A percentile compares a stretch with the other conserved stretches of the same genome.
phyloP scores from a whole-genome alignment of 2,797 vertebrate genomes.

The Salarias fasciatus region DNA sequence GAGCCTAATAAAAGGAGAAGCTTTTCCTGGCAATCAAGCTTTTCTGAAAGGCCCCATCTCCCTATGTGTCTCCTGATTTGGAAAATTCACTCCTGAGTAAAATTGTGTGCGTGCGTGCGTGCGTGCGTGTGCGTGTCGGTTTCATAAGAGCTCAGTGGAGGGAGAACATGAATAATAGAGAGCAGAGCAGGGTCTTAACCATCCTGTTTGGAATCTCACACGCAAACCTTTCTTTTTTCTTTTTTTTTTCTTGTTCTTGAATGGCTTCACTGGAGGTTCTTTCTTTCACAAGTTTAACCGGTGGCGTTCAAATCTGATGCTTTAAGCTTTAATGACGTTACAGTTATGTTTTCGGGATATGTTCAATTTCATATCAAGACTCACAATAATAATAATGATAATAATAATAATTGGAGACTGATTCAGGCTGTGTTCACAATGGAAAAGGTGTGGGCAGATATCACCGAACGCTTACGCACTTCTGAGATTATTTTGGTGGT shows the following conservation, averaged over 20 bases:
- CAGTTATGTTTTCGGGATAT: not conserved
- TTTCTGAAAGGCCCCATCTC: slow-evolving; percentile 45
- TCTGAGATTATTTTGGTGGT: no score
- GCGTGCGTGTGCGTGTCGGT: slow-evolving; percentile 44
- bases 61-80: slow-evolving; percentile 61
- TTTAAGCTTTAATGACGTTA: not conserved
- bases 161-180: slow-evolving; percentile 81
- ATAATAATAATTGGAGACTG: no score
- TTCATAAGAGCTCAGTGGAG: slow-evolving; percentile 75
- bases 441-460: no score
- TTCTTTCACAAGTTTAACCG: slow-evolving; percentile 31
- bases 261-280: slow-evolving; percentile 35
- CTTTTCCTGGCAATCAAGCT: slow-evolving; percentile 66
- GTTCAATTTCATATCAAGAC: no score
- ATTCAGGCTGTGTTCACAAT: no score
- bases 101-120: slow-evolving; percentile 39
- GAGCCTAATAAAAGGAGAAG: slow-evolving; percentile 62
- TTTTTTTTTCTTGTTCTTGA: slow-evolving; percentile 30
- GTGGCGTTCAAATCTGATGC: slow-evolving; percentile 4
- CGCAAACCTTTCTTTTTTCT: slow-evolving; percentile 58
- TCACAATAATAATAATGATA: no score
- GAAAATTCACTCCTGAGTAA: slow-evolving; percentile 62
- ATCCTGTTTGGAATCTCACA: slow-evolving; percentile 71
- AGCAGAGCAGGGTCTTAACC: slow-evolving; percentile 70
- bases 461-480: no score